Base-by-base conservation (phyloP, 1,140 invertebrate genomes). In the Meteorus sp. region DNA sequence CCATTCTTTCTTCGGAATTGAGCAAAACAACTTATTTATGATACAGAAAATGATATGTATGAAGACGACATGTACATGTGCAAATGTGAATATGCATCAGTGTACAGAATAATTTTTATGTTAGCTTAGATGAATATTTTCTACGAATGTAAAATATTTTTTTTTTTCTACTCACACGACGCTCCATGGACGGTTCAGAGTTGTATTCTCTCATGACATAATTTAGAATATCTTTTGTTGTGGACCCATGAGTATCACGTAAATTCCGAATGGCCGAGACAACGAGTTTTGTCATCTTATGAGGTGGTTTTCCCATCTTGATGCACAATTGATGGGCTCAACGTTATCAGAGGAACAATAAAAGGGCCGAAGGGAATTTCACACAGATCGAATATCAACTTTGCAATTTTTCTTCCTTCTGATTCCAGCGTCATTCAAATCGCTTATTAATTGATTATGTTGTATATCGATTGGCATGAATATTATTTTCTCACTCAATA, bases 161-260 rank as follows among this genome's bases (percentile, higher is more conserved):
- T 52, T 31, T 50, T 35, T 13, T 13, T 20, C 39, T 45, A 60
- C 57, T 58, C 50, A 78, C 77, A 60, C 72, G 69, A 52, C 69
- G 69, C 27, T 76, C 71, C 6, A 76, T 51, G 0, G 51, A 56
- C 0, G 65, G 5, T 5, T 74, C 72, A 0, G 63, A 56, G 35
- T 67, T 67, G 44, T 71, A 70, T n/a, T 77, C 70, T 1, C 72
- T 62, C 44, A 64, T 66, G 25, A 80, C 76, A 23, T 74, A 78
- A 59, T 65, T 76, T 60, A 77, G 66, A 41, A 80, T 80, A 31
- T 79, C 73, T 54, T 72, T 75, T 0, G 69, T 56, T 2, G 74
- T 76, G 2, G 78, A 80, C 3, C 78, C 78, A 0, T 67, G 69
- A 11, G 56, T 56, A n/a, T 75, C 74, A 2, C 71, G 60, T 2